Conservation (phyloP, 2,113 vertebrate genomes). For the Gobiocypris rarus region DNA sequence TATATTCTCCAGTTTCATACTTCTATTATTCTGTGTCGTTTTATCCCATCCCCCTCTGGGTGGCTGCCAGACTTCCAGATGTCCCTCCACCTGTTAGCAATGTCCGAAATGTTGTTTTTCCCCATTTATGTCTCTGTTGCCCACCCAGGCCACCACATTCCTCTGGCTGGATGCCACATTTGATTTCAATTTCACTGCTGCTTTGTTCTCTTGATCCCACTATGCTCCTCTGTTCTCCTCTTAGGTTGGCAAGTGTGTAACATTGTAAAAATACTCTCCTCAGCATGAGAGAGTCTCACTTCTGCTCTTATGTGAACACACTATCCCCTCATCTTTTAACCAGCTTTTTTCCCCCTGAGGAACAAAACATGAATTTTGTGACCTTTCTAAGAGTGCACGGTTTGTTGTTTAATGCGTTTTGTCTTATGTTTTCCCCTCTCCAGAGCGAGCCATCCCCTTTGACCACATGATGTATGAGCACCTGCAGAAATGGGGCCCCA, state of each 20-base stretch:
- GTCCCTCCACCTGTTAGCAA: constrained; percentile 27
- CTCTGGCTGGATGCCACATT: constrained; percentile 44
- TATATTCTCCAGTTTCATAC: background rate
- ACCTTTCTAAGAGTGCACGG: background rate
- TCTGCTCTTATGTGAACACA: background rate
- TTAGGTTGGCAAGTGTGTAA: constrained; percentile 3
- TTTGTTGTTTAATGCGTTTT: background rate
- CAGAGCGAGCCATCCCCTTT: constrained; percentile 93
- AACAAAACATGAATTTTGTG: background rate
- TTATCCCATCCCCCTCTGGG: constrained; percentile 14
- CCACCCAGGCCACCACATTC: constrained; percentile 25
- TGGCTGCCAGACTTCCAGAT: constrained; percentile 40
- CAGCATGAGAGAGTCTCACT: background rate
- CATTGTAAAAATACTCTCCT: background rate
- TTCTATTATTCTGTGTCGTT: background rate
- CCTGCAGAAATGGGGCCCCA: constrained; percentile 97
- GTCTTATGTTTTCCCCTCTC: constrained; percentile 7
- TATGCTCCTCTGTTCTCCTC: constrained; percentile 13
- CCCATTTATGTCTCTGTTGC: background rate
- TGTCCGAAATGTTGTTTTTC: constrained; percentile 1
- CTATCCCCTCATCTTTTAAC: background rate
- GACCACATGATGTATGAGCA: constrained; percentile 99
- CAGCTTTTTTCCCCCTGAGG: background rate
- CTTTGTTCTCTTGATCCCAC: constrained; percentile 18
- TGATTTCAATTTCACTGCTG: constrained; percentile 34